Evolutionary conservation across 2,888 invertebrate genomes (phyloP), one percentile per base, ranked within the genome.

Genomic region (Trypoxylon attenuatum): DNA sequence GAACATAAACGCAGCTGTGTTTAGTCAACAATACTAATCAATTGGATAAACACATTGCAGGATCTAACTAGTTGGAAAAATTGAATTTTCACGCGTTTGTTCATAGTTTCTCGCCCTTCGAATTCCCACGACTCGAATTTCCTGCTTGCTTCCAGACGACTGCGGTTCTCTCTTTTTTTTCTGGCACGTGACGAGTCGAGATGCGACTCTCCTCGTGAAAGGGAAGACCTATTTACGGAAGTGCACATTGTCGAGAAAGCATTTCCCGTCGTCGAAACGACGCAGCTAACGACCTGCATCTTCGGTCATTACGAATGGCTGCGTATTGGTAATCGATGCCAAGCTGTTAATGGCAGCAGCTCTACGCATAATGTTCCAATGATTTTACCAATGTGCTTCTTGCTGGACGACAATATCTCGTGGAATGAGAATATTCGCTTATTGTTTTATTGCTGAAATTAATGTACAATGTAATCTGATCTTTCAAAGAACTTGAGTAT

Each of bases 141-240:
- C 54, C 54, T 33, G 49, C 6, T 6, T 66, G 18, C 25, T 53
- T 42, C 18, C 46, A 23, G 6, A 25, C 38, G 27, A 25, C 19
- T 22, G 22, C n/a, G 13, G 13, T n/a, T n/a, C 46, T 42, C 56
- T 21, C 16, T 6, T 10, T 15, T 29, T n/a, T 13, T 33, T 10
- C 2, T 23, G 15, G 41, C 63, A 25, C 63, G 64, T 50, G 63
- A 50, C 50, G 15, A n/a, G 64, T 43, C 53, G 39, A 13, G 25
- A 27, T 27, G 41, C 46, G 58, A 41, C 39, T 16, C 29, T 16
- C 29, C 39, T 39, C 51, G 45, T n/a, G 33, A 13, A n/a, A 16
- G 25, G 27, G 16, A 21, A 51, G 18, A 13, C 33, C 47, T 45
- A 47, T 19, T 47, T 33, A 16, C 42, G 15, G 25, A 38, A 38